A percentile compares a stretch with the other conserved stretches of the same genome.
phyloP scores from a whole-genome alignment of 2,113 vertebrate species.

The Anoplopoma fimbria region DNA sequence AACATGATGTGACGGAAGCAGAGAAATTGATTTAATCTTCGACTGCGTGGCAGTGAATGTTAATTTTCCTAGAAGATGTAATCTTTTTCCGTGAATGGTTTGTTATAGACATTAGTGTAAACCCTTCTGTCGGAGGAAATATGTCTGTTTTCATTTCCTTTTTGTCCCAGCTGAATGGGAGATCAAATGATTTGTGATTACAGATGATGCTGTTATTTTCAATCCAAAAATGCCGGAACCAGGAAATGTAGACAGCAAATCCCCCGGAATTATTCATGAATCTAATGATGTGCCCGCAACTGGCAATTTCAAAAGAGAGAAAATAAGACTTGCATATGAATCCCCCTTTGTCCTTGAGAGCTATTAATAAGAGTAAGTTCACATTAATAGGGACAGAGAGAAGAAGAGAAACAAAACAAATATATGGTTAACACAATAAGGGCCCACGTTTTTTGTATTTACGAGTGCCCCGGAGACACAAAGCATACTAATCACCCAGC shows the following conservation, averaged over 20 bases:
- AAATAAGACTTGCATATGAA: constrained; percentile 72
- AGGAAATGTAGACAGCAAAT: constrained; percentile 74
- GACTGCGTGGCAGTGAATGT: constrained; percentile 73
- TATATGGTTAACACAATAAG: constrained; percentile 66
- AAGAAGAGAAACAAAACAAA: constrained; percentile 75
- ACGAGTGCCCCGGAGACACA: constrained; percentile 70
- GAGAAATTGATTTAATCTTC: constrained; percentile 80
- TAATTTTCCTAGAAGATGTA: constrained; percentile 79
- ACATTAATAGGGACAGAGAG: constrained; percentile 72
- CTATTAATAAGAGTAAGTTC: constrained; percentile 78
- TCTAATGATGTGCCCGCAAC: constrained; percentile 76
- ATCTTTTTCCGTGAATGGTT: constrained; percentile 72
- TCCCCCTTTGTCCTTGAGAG: constrained; percentile 79
- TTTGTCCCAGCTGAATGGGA: constrained; percentile 76
- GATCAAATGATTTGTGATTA: constrained; percentile 80
- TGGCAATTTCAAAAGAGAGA: constrained; percentile 68
- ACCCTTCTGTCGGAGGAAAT: constrained; percentile 59
- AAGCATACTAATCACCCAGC: constrained; percentile 78
- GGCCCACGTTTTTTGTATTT: constrained; percentile 74
- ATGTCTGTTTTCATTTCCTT: constrained; percentile 66
- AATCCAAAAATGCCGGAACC: constrained; percentile 66
- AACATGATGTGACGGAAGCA: constrained; percentile 78
- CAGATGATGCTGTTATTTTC: constrained; percentile 68
- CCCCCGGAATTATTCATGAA: constrained; percentile 76
- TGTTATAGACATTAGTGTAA: constrained; percentile 73